Evolutionary conservation across 2,113 vertebrate genomes (phyloP).

Genomic region (Corydoras maculifer): DNA sequence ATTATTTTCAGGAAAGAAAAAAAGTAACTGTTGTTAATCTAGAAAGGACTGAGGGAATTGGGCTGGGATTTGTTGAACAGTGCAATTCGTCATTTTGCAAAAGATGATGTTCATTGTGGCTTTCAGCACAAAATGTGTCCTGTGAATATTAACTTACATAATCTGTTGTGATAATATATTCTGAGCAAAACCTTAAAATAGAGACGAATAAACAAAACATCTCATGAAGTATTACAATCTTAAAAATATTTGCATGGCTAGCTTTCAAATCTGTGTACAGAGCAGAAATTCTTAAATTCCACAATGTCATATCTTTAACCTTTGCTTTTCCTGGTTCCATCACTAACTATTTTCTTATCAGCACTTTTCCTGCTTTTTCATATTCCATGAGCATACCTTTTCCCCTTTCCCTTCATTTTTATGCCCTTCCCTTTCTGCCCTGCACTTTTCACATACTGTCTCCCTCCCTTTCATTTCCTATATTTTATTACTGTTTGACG

Average conservation of each 20-base stretch:
- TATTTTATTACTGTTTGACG: background rate
- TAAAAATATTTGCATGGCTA: too few species aligned
- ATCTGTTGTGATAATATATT: slow-evolving; percentile 23
- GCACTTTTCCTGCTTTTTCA: slow-evolving; percentile 25
- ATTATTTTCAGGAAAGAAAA: background rate
- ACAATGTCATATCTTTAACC: slow-evolving; percentile 5
- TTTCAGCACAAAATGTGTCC: background rate
- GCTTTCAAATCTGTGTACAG: too few species aligned
- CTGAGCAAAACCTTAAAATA: slow-evolving; percentile 3
- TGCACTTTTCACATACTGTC: background rate
- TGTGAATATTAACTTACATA: background rate
- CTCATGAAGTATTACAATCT: too few species aligned
- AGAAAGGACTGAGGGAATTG: background rate
- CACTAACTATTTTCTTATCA: slow-evolving; percentile 22
- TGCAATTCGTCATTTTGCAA: background rate
- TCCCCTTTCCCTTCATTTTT: slow-evolving; percentile 13
- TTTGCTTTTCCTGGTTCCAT: slow-evolving; percentile 19
- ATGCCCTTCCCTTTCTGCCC: slow-evolving; percentile 18
- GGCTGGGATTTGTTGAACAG: background rate
- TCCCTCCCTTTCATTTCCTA: background rate
- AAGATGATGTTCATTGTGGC: background rate
- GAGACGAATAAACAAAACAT: too few species aligned
- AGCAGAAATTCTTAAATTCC: background rate
- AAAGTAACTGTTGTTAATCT: slow-evolving; percentile 12
- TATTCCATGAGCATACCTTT: slow-evolving; percentile 25